These are phyloP conservation scores for Cheilinus undulatus DNA, from an alignment of 2,113 vertebrate genomes.

Conservation along the genomic window DNA sequence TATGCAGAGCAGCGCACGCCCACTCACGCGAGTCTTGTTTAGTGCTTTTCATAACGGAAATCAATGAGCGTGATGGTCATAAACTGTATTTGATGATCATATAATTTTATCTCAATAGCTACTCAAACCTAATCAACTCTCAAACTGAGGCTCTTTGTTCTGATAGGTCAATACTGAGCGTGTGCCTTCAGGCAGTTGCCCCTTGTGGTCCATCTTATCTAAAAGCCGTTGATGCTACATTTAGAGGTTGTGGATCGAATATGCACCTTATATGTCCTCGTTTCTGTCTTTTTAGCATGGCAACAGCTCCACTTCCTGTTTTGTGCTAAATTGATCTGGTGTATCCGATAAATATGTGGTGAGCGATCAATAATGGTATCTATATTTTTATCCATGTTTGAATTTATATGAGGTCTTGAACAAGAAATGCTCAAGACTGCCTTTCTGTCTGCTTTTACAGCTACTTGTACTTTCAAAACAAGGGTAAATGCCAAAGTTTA, in stretches of 20 bases:
- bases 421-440: not conserved
- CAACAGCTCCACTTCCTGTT: not conserved
- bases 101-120: slow-evolving; percentile 57
- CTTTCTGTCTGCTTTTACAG: no score
- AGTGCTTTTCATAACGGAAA: slow-evolving; percentile 48
- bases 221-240: slow-evolving; percentile 19
- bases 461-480: no score
- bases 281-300: not conserved
- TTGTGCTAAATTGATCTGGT: not conserved
- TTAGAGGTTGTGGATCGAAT: slow-evolving; percentile 8
- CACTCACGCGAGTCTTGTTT: slow-evolving; percentile 41
- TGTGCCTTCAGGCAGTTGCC: slow-evolving; percentile 13
- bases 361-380: not conserved
- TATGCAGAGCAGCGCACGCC: slow-evolving; percentile 20
- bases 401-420: not conserved
- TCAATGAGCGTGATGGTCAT: slow-evolving; percentile 56
- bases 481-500: no score
- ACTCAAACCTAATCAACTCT: slow-evolving; percentile 53
- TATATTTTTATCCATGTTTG: not conserved
- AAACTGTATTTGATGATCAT: slow-evolving; percentile 53
- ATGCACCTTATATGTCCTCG: not conserved
- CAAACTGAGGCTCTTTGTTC: slow-evolving; percentile 24
- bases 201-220: not conserved
- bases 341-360: not conserved
- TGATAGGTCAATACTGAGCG: slow-evolving; percentile 23